These are phyloP conservation scores for Embidobia sp. DNA, from an alignment of 2,888 invertebrate species.

Conservation along the genomic window DNA sequence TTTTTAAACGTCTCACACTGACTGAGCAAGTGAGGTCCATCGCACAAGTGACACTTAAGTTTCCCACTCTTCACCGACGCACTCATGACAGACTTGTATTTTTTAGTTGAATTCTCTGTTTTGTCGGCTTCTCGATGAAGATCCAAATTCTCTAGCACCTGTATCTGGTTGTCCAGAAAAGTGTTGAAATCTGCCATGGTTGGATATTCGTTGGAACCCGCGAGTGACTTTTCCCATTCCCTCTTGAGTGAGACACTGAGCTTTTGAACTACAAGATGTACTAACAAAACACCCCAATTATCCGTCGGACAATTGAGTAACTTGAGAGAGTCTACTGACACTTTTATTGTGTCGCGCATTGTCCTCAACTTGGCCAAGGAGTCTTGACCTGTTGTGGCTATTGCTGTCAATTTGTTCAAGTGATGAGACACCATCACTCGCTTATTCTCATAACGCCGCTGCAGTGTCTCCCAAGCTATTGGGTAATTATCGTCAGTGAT, in stretches of 20 bases:
- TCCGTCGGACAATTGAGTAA: neutral
- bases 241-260: neutral
- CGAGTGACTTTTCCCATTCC: neutral
- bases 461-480: neutral
- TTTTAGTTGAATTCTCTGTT: neutral
- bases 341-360: neutral
- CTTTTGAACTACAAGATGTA: neutral
- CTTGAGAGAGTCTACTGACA: neutral
- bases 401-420: neutral
- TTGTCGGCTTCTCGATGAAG: neutral
- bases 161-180: constrained; percentile 1
- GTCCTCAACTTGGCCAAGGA: neutral
- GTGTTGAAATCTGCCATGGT: neutral
- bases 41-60: neutral
- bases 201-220: neutral
- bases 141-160: neutral
- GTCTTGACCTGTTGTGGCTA: neutral
- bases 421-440: neutral
- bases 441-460: constrained; percentile 4
- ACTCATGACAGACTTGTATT: neutral
- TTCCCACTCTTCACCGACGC: neutral
- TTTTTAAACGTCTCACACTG: neutral
- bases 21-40: neutral
- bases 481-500: neutral
- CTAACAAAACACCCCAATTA: neutral